These are phyloP conservation scores for Athene cunicularia DNA, from an alignment of 2,113 vertebrate species.

Conservation along the genomic window DNA sequence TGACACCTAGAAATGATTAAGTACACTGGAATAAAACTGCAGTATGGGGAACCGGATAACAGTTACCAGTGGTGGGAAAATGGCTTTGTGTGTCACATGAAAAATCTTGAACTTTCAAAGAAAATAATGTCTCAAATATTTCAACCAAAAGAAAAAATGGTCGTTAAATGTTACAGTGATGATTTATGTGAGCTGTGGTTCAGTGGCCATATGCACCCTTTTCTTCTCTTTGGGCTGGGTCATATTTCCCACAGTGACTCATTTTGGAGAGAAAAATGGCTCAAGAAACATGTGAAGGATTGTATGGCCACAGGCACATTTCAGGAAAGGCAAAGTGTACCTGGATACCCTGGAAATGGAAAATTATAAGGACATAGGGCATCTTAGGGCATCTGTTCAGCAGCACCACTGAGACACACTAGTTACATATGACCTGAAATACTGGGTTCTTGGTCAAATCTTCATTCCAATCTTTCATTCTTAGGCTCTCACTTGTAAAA, in stretches of 20 bases:
- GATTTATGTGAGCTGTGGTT: not conserved
- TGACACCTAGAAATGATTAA: not conserved
- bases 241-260: not conserved
- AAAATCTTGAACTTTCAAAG: constrained; percentile 2
- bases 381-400: not conserved
- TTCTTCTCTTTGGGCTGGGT: not conserved
- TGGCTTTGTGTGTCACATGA: not conserved
- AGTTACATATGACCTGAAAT: not conserved
- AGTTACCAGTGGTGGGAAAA: not conserved
- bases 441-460: not conserved
- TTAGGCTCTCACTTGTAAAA: not conserved
- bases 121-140: constrained; percentile 2
- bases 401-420: not conserved
- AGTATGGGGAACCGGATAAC: not conserved
- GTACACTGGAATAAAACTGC: not conserved
- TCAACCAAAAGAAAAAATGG: not conserved
- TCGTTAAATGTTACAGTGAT: not conserved
- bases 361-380: not conserved
- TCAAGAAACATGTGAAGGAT: not conserved
- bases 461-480: not conserved
- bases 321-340: not conserved
- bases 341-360: not conserved
- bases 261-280: not conserved
- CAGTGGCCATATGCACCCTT: not conserved
- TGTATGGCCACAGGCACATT: not conserved